These are phyloP conservation scores for Drosophila planitibia DNA, from an alignment of 2,888 invertebrate genomes.

Conservation along the genomic window DNA sequence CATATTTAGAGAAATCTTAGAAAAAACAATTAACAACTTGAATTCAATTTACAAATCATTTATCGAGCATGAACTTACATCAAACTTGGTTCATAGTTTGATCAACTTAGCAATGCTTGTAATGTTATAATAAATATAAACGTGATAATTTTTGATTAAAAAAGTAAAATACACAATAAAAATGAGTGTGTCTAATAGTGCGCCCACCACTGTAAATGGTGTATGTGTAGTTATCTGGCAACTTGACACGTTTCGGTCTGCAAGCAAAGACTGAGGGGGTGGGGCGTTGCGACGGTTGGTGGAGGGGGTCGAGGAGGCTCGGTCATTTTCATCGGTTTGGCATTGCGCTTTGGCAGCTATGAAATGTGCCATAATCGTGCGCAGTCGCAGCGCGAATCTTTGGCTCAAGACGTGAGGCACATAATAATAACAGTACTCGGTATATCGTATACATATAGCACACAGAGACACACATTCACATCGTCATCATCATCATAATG, in stretches of 20 bases:
- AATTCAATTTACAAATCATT: neutral
- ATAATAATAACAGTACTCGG: conserved; percentile 69
- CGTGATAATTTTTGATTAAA: neutral
- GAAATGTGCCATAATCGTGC: conserved; percentile 79
- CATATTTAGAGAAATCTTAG: neutral
- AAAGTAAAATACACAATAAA: neutral
- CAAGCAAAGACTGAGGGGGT: conserved; percentile 27
- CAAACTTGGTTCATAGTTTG: neutral
- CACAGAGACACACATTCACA: conserved; percentile 10
- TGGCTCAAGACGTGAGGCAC: conserved; percentile 72
- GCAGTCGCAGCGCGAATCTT: conserved; percentile 76
- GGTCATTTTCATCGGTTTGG: conserved; percentile 52
- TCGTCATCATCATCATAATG: conserved; percentile 48
- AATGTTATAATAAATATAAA: neutral
- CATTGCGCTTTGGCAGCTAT: conserved; percentile 57
- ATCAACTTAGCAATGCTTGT: neutral
- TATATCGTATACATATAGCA: conserved; percentile 43
- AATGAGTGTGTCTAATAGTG: neutral
- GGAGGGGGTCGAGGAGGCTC: neutral
- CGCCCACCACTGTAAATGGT: neutral
- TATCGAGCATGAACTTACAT: neutral
- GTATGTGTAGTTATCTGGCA: conserved; percentile 57
- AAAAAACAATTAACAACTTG: neutral
- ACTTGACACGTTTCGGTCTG: conserved; percentile 79
- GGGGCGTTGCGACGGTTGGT: neutral